A percentile compares a stretch with the other conserved stretches of the same genome.
Evolutionary conservation across 2,888 invertebrate genomes (phyloP).

Genomic region (Eupithecia abbreviata): DNA sequence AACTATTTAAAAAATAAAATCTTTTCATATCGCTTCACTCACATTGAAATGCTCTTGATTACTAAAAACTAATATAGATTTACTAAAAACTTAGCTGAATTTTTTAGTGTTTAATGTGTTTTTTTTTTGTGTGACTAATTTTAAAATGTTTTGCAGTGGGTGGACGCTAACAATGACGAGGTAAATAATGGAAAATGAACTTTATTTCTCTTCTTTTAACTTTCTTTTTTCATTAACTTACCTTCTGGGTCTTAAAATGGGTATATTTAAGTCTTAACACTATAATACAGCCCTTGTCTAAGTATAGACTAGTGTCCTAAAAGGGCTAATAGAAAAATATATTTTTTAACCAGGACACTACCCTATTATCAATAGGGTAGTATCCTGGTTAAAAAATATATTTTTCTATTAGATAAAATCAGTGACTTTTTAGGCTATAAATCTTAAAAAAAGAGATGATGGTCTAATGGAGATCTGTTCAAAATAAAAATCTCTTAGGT

Average conservation of each 20-base stretch:
- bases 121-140: slow-evolving; percentile 71
- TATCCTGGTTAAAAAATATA: too few species aligned
- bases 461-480: too few species aligned
- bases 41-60: slow-evolving; percentile 78
- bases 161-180: slow-evolving; percentile 87
- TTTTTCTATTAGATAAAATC: neutral
- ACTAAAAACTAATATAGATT: slow-evolving; percentile 18
- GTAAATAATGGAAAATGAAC: slow-evolving; percentile 72
- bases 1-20: slow-evolving; percentile 51
- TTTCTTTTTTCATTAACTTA: slow-evolving; percentile 40
- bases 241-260: slow-evolving; percentile 22
- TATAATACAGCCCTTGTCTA: neutral
- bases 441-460: too few species aligned
- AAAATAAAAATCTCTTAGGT: too few species aligned
- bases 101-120: slow-evolving; percentile 42
- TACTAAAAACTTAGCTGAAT: slow-evolving; percentile 12
- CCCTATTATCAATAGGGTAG: too few species aligned
- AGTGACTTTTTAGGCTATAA: neutral
- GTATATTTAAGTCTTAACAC: neutral
- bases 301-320: neutral
- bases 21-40: slow-evolving; percentile 63
- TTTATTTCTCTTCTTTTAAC: slow-evolving; percentile 40
- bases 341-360: too few species aligned
- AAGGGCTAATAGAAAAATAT: too few species aligned
- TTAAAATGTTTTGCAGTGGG: slow-evolving; percentile 85